Percentiles rank a stretch among this genome's conserved stretches.
Evolutionary conservation across 1,140 invertebrate genomes (phyloP).

Genomic region (Luehdorfia chinensis): DNA sequence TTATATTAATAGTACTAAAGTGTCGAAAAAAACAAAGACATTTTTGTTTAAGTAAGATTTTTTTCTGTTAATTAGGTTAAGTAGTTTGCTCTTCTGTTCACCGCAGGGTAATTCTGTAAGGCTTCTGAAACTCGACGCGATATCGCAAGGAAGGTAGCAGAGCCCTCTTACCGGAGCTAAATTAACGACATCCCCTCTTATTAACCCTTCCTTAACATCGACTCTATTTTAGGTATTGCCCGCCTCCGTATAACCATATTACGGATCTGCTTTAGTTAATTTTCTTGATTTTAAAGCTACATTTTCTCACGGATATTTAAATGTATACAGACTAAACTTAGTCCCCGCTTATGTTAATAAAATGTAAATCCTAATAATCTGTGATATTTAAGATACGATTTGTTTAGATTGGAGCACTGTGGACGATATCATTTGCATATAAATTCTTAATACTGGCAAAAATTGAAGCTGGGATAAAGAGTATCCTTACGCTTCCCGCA

Average conservation of each 20-base stretch:
- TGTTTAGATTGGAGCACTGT: constrained; percentile 6
- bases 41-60: too few species aligned
- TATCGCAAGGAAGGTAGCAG: constrained; percentile 28
- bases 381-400: constrained; percentile 2
- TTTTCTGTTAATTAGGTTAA: constrained; percentile 59
- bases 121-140: constrained; percentile 53
- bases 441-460: neutral
- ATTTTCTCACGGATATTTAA: constrained; percentile 10
- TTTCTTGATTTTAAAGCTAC: constrained; percentile 37
- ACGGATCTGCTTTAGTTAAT: constrained; percentile 31
- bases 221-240: constrained; percentile 56
- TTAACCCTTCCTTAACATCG: constrained; percentile 55
- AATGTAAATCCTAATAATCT: constrained; percentile 6
- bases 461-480: too few species aligned
- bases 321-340: too few species aligned
- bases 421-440: constrained; percentile 5
- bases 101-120: constrained; percentile 49
- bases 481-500: too few species aligned
- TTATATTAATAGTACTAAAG: too few species aligned
- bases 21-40: too few species aligned
- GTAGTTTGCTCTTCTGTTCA: constrained; percentile 45
- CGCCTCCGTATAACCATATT: constrained; percentile 37
- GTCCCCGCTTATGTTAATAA: too few species aligned
- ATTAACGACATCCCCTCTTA: constrained; percentile 63
- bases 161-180: constrained; percentile 46